Conservation (phyloP, 2,113 vertebrate species). For the Cololabis saira region DNA sequence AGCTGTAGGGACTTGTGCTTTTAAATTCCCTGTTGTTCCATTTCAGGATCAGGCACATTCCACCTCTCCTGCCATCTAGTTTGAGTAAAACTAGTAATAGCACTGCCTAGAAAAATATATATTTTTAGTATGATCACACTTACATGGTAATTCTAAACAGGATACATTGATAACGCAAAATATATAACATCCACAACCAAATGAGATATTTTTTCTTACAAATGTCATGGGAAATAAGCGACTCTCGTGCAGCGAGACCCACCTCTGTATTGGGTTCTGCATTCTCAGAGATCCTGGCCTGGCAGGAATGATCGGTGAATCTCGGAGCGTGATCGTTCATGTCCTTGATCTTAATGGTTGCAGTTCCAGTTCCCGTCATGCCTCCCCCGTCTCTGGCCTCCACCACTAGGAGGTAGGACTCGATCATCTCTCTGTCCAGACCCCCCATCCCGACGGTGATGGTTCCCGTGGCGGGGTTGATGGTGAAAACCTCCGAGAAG, state of each 20-base stretch:
- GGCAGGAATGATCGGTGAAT: conserved; percentile 82
- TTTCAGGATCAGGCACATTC: no score
- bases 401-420: conserved; percentile 84
- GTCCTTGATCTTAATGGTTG: conserved; percentile 84
- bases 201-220: no score
- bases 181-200: no score
- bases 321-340: conserved; percentile 87
- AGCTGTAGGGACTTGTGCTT: no score
- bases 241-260: conserved; percentile 4
- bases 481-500: conserved; percentile 82
- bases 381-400: conserved; percentile 91
- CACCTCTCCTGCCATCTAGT: no score
- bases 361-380: conserved; percentile 86
- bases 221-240: no score
- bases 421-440: conserved; percentile 86
- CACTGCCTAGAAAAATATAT: no score
- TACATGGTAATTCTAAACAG: no score
- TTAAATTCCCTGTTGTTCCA: no score
- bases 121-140: no score
- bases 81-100: no score
- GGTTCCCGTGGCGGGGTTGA: conserved; percentile 84
- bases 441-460: conserved; percentile 79
- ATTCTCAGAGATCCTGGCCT: conserved; percentile 81
- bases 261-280: conserved; percentile 82
- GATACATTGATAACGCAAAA: no score